Evolutionary conservation across 2,888 invertebrate species (phyloP), one percentile per base, ranked within the genome.

Genomic region (Pyrochroa serraticornis): DNA sequence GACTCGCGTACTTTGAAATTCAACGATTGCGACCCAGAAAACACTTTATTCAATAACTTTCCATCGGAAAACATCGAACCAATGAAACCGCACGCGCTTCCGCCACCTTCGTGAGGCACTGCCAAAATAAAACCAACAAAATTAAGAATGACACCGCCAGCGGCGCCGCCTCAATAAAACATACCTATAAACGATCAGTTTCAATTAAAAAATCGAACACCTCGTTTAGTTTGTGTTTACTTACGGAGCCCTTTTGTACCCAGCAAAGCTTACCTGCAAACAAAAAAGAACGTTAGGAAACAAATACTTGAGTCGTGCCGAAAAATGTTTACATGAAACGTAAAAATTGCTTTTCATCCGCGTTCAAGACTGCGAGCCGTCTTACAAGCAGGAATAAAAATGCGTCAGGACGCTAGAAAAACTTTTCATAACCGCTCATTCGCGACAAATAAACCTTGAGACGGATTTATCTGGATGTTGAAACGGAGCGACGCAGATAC

Each of bases 1-100:
- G 52, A 61, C 56, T 51, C 36, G 51, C 14, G 37, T 44, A 61
- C 64, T 63, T 66, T 60, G 50, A 47, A 63, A 64, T 68, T 65
- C 63, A 50, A 59, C 53, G 62, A 64, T 64, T 63, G 54, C 50
- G 44, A 22, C 22, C 50, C 55, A 47, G 46, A 46, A 57, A 57
- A 35, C 53, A 58, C 58, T 56, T 41, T 58, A 62, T 61, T 64
- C 59, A 34, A 60, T 57, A 65, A 66, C 58, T 59, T 57, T 35
- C 34, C 35, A 45, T 47, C 14, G 58, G 49, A 60, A 53, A 52
- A 45, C 42, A 58, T 53, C 22, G 22, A 22, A 5, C 5, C 22
- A 5, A 22, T 22, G 22, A 22, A 22, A 22, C 22, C 22, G 22
- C 22, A 22, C 22, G 22, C 2, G 22, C 2, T 5, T 22, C 22